Base-by-base conservation (phyloP, 2,113 vertebrate species). In the Heterotilapia buettikoferi region DNA sequence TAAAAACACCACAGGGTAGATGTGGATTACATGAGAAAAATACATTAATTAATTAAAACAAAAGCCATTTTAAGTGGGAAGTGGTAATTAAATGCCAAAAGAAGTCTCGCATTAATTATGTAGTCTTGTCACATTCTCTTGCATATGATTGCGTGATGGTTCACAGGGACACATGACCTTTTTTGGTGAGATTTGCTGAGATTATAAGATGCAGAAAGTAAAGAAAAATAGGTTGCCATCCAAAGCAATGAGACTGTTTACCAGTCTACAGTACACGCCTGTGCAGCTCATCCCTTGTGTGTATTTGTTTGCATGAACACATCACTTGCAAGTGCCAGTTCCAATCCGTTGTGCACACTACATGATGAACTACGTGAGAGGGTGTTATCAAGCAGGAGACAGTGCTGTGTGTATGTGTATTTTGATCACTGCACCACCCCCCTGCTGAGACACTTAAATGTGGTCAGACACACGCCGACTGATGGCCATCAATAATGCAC, bases 401-500 rank as follows among this genome's bases (percentile, higher is more conserved):
- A 26, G 85, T 19, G 80, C 80, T 54, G 88, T 89, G 88, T 90
- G 91, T 86, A 29, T 84, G 90, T 90, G 90, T 94, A 45, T 94
- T 93, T 94, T 95, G 94, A 95, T 96, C 87, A 90, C 57, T 68
- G 73, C 24, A 29, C 47, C 47, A 40, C 91, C 31, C 79, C 88
- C 95, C 94, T 29, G 92, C 94, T 86, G 94, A 92, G 95, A 94
- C 88, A 84, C 93, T 96, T 94, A 95, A 94, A 92, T 93, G 93
- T 92, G 94, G 94, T 95, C 95, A 91, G 95, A 94, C 91, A 83
- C 84, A 83, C 80, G 68, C 73, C 68, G 90, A 94, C 94, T 93
- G 94, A 92, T 82, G 89, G 85, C 82, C 94, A 96, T 96, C 95
- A 96, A 96, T 97, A 97, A 96, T 96, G 92, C 92, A 97, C 87